Base-by-base conservation (phyloP, 92 coral and sea anemone species). In the Epizoanthus ramosus region DNA sequence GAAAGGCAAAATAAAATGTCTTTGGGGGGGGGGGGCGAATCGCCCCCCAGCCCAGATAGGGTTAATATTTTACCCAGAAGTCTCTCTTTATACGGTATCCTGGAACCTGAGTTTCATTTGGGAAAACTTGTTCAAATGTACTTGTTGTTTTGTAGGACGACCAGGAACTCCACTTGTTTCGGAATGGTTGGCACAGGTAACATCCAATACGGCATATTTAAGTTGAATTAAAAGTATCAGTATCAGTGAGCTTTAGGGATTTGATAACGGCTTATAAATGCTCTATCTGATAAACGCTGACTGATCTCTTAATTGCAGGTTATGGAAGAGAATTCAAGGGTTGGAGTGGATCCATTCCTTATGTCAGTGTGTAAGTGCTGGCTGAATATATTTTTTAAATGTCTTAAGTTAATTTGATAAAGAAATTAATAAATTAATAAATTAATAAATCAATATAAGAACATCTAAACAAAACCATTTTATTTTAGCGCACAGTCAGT, bases 291-390 rank as follows among this genome's bases (percentile, higher is more conserved):
- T 47, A 47, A 3, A 12, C 57, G 4, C n/a, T 3, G n/a, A 12
- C 4, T 39, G 3, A 31, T 41, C 58, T 31, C 59, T 53, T 33
- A 43, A 47, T 6, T 17, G 57, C 83, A 96, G 99, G 89, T 90
- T 60, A 65, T 96, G 22, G 85, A 89, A 28, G 66, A 82, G 79
- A 89, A 86, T 53, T 81, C 93, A 39, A 88, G 79, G 22, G 99
- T 96, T 17, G 99, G 98, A 45, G 99, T 91, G 6, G 99, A 93
- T 58, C 99, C 99, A 43, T 96, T 94, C 75, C 90, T 96, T 8
- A 86, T 94, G 75, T 94, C 99, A 10, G 85, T 96, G 43, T 94
- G 99, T 96, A 79, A 91, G 96, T 90, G 69, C 9, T 3, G 14
- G 24, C 52, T 18, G 33, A 8, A 3, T 17, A 15, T 22, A 22